Evolutionary conservation across 2,888 invertebrate species (phyloP).

Genomic region (Thymelicus sylvestris): DNA sequence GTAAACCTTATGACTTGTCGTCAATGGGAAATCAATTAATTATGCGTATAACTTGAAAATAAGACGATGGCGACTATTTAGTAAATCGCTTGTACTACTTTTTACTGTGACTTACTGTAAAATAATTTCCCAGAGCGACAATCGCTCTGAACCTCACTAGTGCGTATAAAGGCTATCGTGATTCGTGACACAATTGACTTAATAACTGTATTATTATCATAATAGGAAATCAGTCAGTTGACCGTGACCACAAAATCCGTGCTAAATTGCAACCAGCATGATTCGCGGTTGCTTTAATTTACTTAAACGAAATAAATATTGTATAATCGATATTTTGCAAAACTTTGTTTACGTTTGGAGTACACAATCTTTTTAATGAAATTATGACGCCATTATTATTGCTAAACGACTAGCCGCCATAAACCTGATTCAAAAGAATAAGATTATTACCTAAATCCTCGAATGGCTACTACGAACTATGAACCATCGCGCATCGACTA

Average conservation of each 20-base stretch:
- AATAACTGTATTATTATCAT: constrained; percentile 48
- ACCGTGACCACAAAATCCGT: constrained; percentile 74
- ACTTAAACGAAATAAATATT: constrained; percentile 48
- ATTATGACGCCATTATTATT: background rate
- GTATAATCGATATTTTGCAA: constrained; percentile 59
- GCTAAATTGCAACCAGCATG: constrained; percentile 60
- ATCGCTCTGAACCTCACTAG: constrained; percentile 7
- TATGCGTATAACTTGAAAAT: no score
- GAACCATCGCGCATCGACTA: no score
- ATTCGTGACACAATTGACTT: constrained; percentile 30
- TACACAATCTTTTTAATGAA: background rate
- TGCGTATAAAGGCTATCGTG: constrained; percentile 22
- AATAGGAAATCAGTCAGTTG: constrained; percentile 57
- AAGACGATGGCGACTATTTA: no score
- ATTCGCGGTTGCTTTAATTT: constrained; percentile 59
- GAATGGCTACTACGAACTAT: no score
- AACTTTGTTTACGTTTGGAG: constrained; percentile 44
- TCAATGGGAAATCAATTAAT: no score
- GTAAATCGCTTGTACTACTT: constrained; percentile 3
- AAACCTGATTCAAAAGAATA: no score
- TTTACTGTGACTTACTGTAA: constrained; percentile 6
- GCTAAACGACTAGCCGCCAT: no score
- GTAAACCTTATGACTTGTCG: no score
- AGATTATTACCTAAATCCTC: no score
- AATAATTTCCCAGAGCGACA: no score